Evolutionary conservation across 2,888 invertebrate species (phyloP), one percentile per base, ranked within the genome.

Genomic region (Dryadula phaetusa): DNA sequence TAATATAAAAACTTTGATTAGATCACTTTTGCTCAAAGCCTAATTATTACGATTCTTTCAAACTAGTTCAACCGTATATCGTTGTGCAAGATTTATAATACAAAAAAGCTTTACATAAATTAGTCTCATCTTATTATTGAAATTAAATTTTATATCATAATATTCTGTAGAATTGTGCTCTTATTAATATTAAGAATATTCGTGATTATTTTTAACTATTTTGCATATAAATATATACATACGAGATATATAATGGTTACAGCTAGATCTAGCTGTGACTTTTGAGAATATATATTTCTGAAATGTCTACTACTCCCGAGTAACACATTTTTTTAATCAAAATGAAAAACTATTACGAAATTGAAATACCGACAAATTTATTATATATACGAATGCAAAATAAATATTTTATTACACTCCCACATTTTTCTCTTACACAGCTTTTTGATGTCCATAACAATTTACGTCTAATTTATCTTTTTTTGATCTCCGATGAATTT

Each of bases 401-500:
- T 47, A 47, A 46, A 25, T 28, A 10, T 52, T 52, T 28, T 52
- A 25, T 28, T 28, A 52, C 37, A 37, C n/a, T 6, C 12, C 25
- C 12, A 25, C 18, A 44, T 6, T 42, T 60, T 60, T 60, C 28
- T 44, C 14, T 18, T 14, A 16, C 44, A 0, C 28, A 20, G 42
- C 14, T 60, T 44, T 60, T 44, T 44, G 25, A 42, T 14, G 8
- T 60, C 18, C 14, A 60, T 28, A 32, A 32, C 12, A 16, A 60
- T 40, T 56, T 63, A 6, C 20, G 20, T 34, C 25, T 25, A 22
- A 56, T 64, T 60, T 49, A 64, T 47, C 54, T 49, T 61, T 70
- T 64, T 69, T 69, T 66, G 60, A 69, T 69, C 62, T 69, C 40
- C n/a, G 37, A 64, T 58, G 42, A 64, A 69, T 52, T 64, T 66